Conservation (phyloP, 1,140 invertebrate genomes). For the Dendrolimus kikuchii region DNA sequence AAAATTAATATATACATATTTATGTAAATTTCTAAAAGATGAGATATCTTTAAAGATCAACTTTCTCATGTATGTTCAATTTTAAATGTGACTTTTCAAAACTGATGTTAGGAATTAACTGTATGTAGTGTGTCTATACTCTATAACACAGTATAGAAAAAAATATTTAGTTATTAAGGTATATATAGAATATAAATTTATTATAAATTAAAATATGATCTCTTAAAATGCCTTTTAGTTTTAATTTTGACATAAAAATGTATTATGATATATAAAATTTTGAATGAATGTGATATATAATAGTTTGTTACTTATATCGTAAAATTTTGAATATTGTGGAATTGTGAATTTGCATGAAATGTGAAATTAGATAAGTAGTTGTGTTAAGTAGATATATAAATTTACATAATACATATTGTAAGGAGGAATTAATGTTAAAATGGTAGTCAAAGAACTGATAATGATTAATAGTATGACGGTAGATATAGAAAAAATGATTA, state of each 20-base stretch:
- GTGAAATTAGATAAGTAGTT: slow-evolving; percentile 1
- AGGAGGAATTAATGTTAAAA: too few species aligned
- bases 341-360: slow-evolving; percentile 4
- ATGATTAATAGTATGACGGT: too few species aligned
- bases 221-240: slow-evolving; percentile 52
- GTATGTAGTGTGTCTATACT: too few species aligned
- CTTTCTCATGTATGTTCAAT: too few species aligned
- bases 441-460: too few species aligned
- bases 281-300: slow-evolving; percentile 38
- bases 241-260: slow-evolving; percentile 16
- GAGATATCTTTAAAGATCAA: too few species aligned
- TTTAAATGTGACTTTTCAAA: too few species aligned
- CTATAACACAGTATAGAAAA: too few species aligned
- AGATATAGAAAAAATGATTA: too few species aligned
- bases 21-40: too few species aligned
- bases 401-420: not conserved
- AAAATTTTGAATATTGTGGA: slow-evolving; percentile 1
- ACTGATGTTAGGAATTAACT: too few species aligned
- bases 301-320: slow-evolving; percentile 10
- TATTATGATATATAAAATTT: slow-evolving; percentile 19
- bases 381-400: slow-evolving; percentile 1
- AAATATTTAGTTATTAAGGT: not conserved
- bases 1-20: too few species aligned
- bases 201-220: slow-evolving; percentile 32
- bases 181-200: not conserved